Percentiles rank a stretch among this genome's conserved stretches.
Evolutionary conservation across 2,888 invertebrate species (phyloP).

Genomic region (Heliconius erato): DNA sequence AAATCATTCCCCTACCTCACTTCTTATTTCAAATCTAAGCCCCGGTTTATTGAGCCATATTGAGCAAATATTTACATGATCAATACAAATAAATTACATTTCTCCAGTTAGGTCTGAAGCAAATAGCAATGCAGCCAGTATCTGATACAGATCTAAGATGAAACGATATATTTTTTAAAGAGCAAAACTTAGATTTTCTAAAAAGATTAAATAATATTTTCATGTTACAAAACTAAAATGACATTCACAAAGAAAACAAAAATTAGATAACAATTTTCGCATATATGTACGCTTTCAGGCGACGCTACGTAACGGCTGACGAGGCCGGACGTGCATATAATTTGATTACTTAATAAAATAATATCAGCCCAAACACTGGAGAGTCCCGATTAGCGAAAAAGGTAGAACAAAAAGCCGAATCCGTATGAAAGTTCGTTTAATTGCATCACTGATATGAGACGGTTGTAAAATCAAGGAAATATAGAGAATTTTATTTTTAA

Average conservation of each 20-base stretch:
- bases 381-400: conserved; percentile 48
- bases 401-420: conserved; percentile 48
- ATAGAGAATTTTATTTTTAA: conserved; percentile 53
- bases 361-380: conserved; percentile 43
- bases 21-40: conserved; percentile 15
- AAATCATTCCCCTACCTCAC: not conserved
- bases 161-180: not conserved
- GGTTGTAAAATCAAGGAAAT: conserved; percentile 78
- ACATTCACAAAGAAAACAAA: conserved; percentile 3
- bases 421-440: conserved; percentile 64
- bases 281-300: conserved; percentile 2
- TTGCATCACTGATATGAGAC: conserved; percentile 78
- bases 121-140: conserved; percentile 6
- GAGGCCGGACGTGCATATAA: conserved; percentile 21
- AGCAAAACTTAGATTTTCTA: not conserved
- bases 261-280: conserved; percentile 15
- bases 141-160: not conserved
- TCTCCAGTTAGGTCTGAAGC: not conserved
- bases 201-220: not conserved
- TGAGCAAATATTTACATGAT: conserved; percentile 6
- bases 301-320: not conserved
- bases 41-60: not conserved
- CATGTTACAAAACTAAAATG: not conserved
- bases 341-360: conserved; percentile 47
- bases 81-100: conserved; percentile 16